phyloP scores from a whole-genome alignment of 2,888 invertebrate species.

The Escarpia spicata region DNA sequence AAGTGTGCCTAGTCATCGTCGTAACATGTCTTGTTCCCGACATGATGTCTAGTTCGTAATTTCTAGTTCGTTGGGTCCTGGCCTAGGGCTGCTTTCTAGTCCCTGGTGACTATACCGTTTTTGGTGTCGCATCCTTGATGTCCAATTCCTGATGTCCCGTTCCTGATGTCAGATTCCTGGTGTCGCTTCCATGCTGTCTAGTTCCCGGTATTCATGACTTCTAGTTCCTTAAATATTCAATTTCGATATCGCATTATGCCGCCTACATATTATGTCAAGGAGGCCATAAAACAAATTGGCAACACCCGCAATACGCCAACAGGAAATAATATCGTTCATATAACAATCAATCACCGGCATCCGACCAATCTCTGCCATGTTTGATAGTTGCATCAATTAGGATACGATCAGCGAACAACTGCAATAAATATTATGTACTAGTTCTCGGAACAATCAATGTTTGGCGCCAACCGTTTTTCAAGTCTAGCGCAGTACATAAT shows the following conservation, averaged over 20 bases:
- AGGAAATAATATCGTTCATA: neutral
- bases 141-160: no score
- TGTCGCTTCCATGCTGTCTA: no score
- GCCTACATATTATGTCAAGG: neutral
- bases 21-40: no score
- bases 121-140: no score
- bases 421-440: neutral
- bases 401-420: neutral
- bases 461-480: neutral
- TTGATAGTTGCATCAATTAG: neutral
- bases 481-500: conserved; percentile 13
- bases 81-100: no score
- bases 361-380: neutral
- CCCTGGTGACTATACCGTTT: neutral
- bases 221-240: neutral
- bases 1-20: conserved; percentile 53
- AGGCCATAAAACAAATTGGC: neutral
- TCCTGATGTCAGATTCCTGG: no score
- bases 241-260: neutral
- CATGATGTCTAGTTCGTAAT: no score
- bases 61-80: no score
- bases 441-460: neutral
- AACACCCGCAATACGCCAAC: neutral
- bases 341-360: neutral
- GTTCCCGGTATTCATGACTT: neutral